Base-by-base conservation (phyloP, 2,113 vertebrate species). In the Pseudonaja textilis region DNA sequence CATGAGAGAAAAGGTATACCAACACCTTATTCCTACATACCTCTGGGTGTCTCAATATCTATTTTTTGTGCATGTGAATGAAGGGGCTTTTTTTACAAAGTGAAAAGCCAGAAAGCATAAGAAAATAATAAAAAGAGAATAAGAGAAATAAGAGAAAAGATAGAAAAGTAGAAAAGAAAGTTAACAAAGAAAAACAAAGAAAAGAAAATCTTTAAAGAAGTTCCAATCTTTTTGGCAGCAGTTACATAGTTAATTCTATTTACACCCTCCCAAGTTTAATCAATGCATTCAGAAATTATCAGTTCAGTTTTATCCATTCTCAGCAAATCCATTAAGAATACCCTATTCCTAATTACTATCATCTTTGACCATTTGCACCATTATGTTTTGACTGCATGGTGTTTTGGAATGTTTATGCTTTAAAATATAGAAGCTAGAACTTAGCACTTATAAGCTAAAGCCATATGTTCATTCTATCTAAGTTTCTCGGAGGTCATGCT, bases 341-440 rank as follows among this genome's bases (percentile, higher is more conserved):
- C 25, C 42, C 92, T 93, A 61, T 92, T 95, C 95, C 91, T 94
- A 93, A 94, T 94, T 86, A 93, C 52, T 90, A 88, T 57, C 39
- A 16, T 89, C 34, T 59, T 91, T 92, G 88, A 86, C 16, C 88
- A 64, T 92, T 81, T 94, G n/a, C 23, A 90, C 29, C 55, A 8
- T 5, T 56, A 39, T 93, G 52, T 59, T 93, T 94, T 92, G 34
- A 86, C 93, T 55, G 34, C 10, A 26, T 39, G 0, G 57, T 91
- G 39, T 94, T 95, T 29, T 64, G 87, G 29, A 92, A 1, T 94
- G 23, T 94, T 59, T 90, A 95, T 61, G 90, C 25, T 26, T 91
- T n/a, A 93, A 89, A 94, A 61, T 34, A 9, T 89, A 56, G 94
- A 94, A 25, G 8, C 64, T 93, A 29, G 54, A 26, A 26, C 91